A percentile compares a stretch with the other conserved stretches of the same genome.
Evolutionary conservation across 2,797 vertebrate genomes (phyloP).

Genomic region (Sebastes hubbsi): DNA sequence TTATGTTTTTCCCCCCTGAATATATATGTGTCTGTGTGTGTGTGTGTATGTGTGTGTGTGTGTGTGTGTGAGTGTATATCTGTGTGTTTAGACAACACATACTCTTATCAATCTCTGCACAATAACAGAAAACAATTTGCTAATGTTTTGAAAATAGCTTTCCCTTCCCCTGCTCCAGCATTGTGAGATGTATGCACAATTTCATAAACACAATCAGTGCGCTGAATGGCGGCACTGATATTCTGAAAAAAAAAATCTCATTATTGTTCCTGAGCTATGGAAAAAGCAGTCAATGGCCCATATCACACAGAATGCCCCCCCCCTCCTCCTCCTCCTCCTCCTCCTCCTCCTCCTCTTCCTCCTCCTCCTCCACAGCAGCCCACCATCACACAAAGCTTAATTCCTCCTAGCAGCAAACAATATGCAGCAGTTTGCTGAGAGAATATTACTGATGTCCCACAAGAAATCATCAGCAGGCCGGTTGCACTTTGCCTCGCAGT

Average conservation of each 20-base stretch:
- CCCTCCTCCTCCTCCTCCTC: conserved; percentile 23
- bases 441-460: conserved; percentile 77
- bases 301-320: conserved; percentile 78
- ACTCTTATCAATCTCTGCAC: conserved; percentile 82
- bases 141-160: conserved; percentile 85
- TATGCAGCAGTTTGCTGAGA: conserved; percentile 74
- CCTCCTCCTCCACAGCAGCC: conserved; percentile 51
- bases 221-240: conserved; percentile 83
- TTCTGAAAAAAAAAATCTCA: conserved; percentile 75
- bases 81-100: conserved; percentile 71
- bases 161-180: conserved; percentile 71
- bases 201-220: conserved; percentile 84
- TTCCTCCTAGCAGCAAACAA: conserved; percentile 79
- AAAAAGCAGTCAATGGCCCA: conserved; percentile 86
- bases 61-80: conserved; percentile 18
- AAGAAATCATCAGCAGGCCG: conserved; percentile 55
- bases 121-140: conserved; percentile 85
- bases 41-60: neutral
- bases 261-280: conserved; percentile 84
- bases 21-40: neutral
- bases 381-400: conserved; percentile 77
- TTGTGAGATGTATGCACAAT: conserved; percentile 83
- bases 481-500: conserved; percentile 15
- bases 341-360: neutral
- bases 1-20: neutral